Percentiles rank a stretch among this genome's conserved stretches.
These are phyloP conservation scores for Miniopterus natalensis DNA, from an alignment of 2,113 vertebrate genomes.

Conservation along the genomic window DNA sequence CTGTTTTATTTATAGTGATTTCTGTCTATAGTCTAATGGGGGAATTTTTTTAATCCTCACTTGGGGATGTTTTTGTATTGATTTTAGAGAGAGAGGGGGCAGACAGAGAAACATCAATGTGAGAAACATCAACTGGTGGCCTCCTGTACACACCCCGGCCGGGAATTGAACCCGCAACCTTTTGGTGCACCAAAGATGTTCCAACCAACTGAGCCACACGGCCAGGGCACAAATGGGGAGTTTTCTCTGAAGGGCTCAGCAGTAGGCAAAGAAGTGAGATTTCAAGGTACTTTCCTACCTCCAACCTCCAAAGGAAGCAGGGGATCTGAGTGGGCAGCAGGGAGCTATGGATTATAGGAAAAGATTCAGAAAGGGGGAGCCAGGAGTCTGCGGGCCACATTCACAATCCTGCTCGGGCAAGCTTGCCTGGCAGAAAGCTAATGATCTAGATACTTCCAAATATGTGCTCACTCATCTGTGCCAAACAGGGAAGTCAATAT, in stretches of 20 bases:
- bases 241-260: not conserved
- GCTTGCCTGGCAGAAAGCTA: not conserved
- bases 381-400: not conserved
- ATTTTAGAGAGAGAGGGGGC: not conserved
- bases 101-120: not conserved
- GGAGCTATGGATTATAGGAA: not conserved
- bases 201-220: not conserved
- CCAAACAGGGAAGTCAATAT: not conserved
- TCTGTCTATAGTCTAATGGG: not conserved
- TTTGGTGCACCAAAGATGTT: not conserved
- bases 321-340: not conserved
- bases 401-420: not conserved
- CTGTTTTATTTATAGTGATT: not conserved
- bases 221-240: not conserved
- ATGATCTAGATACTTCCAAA: slow-evolving; percentile 38
- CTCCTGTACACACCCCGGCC: not conserved
- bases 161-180: not conserved
- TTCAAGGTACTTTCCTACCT: not conserved
- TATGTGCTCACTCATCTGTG: slow-evolving; percentile 29
- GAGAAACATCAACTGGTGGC: not conserved
- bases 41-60: not conserved
- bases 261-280: not conserved
- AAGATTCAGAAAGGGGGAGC: not conserved
- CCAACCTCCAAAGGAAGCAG: not conserved
- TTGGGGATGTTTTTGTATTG: not conserved